Base-by-base conservation (phyloP, 2,113 vertebrate genomes). In the Phyllostomus hastatus region DNA sequence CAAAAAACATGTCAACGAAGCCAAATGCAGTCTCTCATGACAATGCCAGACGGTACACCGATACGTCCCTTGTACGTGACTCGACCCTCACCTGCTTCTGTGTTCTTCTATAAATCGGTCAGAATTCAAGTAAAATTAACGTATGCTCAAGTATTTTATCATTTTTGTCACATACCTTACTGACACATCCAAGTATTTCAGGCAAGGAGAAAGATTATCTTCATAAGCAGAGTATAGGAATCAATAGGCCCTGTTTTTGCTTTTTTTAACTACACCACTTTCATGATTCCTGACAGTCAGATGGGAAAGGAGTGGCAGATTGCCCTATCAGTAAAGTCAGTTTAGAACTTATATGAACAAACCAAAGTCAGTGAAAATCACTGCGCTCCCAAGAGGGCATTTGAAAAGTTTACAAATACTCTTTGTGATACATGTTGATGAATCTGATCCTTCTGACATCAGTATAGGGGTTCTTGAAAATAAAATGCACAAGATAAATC, bases 61-160 rank as follows among this genome's bases (percentile, higher is more conserved):
- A 64, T 64, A 64, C 61, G 5, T 9, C 61, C 61, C 61, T 64
- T 3, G 12, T 31, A 64, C 28, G 2, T 64, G 61, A 31, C 10
- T 81, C n/a, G 70, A 52, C 1, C 38, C 24, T 83, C 11, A 50
- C 9, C 5, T 84, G 41, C 28, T 33, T 50, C 16, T 38, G 6
- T 64, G 12, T 67, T 97, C 92, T 92, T 61, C 10, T 35, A 91
- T 66, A 81, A 43, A 38, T 5, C 35, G 14, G 16, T 52, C 31
- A 35, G 9, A 57, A 57, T 57, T 57, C 54, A 57, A 57, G 11
- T 79, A 76, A 84, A 70, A 31, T 84, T 46, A 81, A 78, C 52
- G 50, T 94, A 64, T 28, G 79, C 93, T 78, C 31, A 91, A 89
- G 79, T 38, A 54, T 46, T 83, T 94, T 66, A 54, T 94, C 17